Evolutionary conservation across 2,113 vertebrate genomes (phyloP).

Genomic region (Gorsachius goisagi): DNA sequence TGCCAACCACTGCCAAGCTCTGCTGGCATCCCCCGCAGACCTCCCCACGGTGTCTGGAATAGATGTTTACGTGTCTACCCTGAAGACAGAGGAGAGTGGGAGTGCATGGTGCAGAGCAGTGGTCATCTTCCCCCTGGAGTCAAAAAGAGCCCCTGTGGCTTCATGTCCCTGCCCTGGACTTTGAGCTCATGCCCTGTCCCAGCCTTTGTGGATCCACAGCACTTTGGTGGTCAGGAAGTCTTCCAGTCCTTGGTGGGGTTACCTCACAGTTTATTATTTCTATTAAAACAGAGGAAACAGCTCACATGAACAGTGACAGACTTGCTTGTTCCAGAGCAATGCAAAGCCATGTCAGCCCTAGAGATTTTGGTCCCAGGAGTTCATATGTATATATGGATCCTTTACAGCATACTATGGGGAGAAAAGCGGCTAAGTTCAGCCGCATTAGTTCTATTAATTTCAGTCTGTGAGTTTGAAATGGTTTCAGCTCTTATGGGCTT

Average conservation of each 20-base stretch:
- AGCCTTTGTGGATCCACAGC: not conserved
- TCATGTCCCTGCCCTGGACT: not conserved
- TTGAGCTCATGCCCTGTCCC: not conserved
- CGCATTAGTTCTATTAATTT: not conserved
- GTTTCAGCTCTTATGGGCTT: not conserved
- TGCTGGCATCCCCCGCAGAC: not conserved
- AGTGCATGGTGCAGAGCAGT: fast-evolving
- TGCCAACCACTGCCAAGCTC: not conserved
- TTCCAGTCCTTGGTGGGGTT: not conserved
- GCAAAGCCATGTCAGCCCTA: not conserved
- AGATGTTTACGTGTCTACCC: not conserved
- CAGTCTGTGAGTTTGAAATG: not conserved
- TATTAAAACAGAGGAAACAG: not conserved
- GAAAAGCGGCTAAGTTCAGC: not conserved
- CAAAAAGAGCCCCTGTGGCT: not conserved
- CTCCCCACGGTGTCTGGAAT: fast-evolving
- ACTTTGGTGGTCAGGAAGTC: not conserved
- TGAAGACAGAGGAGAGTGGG: not conserved
- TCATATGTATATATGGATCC: not conserved
- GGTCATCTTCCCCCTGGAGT: fast-evolving
- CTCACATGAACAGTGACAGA: fast-evolving
- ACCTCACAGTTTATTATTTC: not conserved
- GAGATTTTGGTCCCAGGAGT: not conserved
- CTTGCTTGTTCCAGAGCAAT: not conserved
- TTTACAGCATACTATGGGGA: not conserved